Percentiles rank a stretch among this genome's conserved stretches.
These are phyloP conservation scores for Ceratosolen solmsi DNA, from an alignment of 1,140 invertebrate species.

Conservation along the genomic window DNA sequence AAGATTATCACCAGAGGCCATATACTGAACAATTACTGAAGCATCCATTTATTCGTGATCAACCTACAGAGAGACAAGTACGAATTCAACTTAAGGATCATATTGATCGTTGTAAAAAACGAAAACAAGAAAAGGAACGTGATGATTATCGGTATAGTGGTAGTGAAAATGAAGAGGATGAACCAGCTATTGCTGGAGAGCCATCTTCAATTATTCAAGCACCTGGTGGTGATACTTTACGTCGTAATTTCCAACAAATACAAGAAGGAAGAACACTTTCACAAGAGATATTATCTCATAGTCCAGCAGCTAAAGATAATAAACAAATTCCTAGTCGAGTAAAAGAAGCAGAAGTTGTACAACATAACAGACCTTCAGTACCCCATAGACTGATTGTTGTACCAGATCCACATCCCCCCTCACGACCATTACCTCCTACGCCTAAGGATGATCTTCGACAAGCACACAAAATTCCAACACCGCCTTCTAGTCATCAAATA, in stretches of 20 bases:
- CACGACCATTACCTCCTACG: conserved; percentile 89
- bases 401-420: conserved; percentile 78
- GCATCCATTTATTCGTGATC: conserved; percentile 97
- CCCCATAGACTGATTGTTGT: conserved; percentile 88
- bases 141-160: conserved; percentile 90
- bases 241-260: conserved; percentile 97
- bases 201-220: conserved; percentile 92
- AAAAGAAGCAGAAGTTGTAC: conserved; percentile 76
- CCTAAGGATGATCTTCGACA: conserved; percentile 80
- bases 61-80: conserved; percentile 97
- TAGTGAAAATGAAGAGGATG: conserved; percentile 92
- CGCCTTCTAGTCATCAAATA: conserved; percentile 72
- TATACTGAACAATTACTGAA: conserved; percentile 98
- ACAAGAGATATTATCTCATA: conserved; percentile 71
- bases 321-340: conserved; percentile 66
- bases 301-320: conserved; percentile 71
- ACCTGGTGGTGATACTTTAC: conserved; percentile 90
- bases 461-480: conserved; percentile 76
- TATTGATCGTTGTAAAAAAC: conserved; percentile 97
- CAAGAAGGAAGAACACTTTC: conserved; percentile 87
- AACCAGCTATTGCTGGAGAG: conserved; percentile 87
- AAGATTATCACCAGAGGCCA: conserved; percentile 98
- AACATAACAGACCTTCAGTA: conserved; percentile 86
- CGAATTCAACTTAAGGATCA: conserved; percentile 99
- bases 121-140: conserved; percentile 91